Evolutionary conservation across 2,888 invertebrate species (phyloP).

Genomic region (Diloba caeruleocephala): DNA sequence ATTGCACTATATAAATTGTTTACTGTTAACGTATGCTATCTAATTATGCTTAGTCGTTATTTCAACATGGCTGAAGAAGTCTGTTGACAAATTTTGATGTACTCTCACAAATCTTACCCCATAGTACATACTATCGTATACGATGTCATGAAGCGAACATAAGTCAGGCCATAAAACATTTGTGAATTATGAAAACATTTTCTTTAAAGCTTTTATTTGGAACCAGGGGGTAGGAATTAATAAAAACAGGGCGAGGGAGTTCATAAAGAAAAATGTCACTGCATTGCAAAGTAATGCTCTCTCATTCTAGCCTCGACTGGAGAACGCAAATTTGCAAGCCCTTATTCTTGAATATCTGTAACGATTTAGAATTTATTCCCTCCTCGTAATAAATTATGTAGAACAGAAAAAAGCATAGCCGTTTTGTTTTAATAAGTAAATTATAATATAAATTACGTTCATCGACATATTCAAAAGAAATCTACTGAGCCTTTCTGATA

Average conservation of each 20-base stretch:
- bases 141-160: constrained; percentile 12
- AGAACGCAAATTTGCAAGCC: constrained; percentile 51
- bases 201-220: constrained; percentile 71
- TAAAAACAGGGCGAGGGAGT: constrained; percentile 77
- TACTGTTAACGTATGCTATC: too few species aligned
- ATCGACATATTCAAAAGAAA: neutral
- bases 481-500: too few species aligned
- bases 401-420: neutral
- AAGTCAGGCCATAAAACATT: constrained; percentile 34
- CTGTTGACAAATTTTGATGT: too few species aligned
- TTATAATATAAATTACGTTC: neutral
- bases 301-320: constrained; percentile 61
- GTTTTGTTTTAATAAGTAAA: constrained; percentile 7
- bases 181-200: constrained; percentile 65
- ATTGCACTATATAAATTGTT: constrained; percentile 18
- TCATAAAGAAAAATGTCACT: constrained; percentile 85
- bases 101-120: too few species aligned
- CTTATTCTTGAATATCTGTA: constrained; percentile 37
- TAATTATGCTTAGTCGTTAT: too few species aligned
- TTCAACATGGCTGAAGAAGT: too few species aligned
- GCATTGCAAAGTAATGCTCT: constrained; percentile 78
- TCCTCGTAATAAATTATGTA: constrained; percentile 19
- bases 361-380: constrained; percentile 19
- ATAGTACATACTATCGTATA: too few species aligned
- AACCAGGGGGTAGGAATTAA: constrained; percentile 74